These are phyloP conservation scores for Troilus luridus DNA, from an alignment of 2,888 invertebrate species.

Conservation along the genomic window DNA sequence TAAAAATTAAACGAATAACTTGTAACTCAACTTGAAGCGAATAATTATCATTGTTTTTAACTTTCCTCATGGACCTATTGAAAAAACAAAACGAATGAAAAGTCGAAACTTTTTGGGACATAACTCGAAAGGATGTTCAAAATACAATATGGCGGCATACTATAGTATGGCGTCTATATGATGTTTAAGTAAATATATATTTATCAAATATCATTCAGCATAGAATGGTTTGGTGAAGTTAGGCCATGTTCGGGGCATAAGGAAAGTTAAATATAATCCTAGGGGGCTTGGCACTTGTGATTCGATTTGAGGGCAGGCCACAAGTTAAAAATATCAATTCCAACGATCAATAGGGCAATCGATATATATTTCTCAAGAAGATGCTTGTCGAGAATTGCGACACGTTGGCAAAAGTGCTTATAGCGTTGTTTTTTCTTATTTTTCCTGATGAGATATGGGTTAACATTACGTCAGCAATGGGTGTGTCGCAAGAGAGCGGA, in stretches of 20 bases:
- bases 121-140: too few species aligned
- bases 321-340: background rate
- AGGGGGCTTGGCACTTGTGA: background rate
- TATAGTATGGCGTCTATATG: too few species aligned
- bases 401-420: background rate
- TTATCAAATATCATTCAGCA: background rate
- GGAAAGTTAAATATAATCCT: background rate
- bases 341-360: background rate
- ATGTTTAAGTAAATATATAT: background rate
- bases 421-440: background rate
- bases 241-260: background rate
- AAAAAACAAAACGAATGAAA: too few species aligned
- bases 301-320: background rate
- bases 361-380: background rate
- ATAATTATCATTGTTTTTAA: too few species aligned
- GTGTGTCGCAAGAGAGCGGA: slow-evolving; percentile 47
- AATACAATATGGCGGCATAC: too few species aligned
- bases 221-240: background rate
- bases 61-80: too few species aligned
- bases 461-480: slow-evolving; percentile 51
- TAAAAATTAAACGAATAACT: too few species aligned
- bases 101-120: too few species aligned
- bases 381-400: slow-evolving; percentile 28
- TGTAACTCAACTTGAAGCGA: too few species aligned
- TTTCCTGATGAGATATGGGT: slow-evolving; percentile 44